A percentile compares a stretch with the other conserved stretches of the same genome.
Evolutionary conservation across 1,140 invertebrate genomes (phyloP).

Genomic region (Diorhabda sublineata): DNA sequence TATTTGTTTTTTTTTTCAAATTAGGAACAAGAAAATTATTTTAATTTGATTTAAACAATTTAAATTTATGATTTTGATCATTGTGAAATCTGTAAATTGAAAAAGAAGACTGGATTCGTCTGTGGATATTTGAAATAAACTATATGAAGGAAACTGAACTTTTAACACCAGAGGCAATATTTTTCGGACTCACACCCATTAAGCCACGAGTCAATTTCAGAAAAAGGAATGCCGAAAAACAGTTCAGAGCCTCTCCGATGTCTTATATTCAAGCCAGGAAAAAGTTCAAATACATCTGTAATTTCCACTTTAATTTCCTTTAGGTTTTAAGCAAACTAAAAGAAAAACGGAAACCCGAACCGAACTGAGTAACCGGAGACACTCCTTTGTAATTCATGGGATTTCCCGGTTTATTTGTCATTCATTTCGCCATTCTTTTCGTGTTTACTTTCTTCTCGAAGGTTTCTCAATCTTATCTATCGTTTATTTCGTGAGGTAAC

Average conservation of each 20-base stretch:
- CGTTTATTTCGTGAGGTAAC: too few species aligned
- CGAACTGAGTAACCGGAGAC: constrained; percentile 44
- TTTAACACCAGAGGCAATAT: background rate
- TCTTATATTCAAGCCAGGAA: constrained; percentile 13
- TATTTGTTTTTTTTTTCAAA: too few species aligned
- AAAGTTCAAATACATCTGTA: constrained; percentile 35
- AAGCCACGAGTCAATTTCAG: background rate
- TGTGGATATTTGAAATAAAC: too few species aligned
- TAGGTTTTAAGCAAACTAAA: constrained; percentile 35
- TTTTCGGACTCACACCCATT: background rate
- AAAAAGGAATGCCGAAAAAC: background rate
- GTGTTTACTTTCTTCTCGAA: constrained; percentile 25
- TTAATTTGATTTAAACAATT: too few species aligned
- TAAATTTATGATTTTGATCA: too few species aligned
- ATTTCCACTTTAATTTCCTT: constrained; percentile 42
- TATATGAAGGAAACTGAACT: background rate
- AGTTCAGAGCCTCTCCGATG: constrained; percentile 8
- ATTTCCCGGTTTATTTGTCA: constrained; percentile 47
- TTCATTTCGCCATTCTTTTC: constrained; percentile 37
- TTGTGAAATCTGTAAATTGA: too few species aligned
- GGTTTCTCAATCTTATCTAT: background rate
- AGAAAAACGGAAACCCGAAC: constrained; percentile 37
- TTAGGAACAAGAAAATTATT: too few species aligned
- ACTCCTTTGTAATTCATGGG: constrained; percentile 47
- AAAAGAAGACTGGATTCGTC: too few species aligned